Evolutionary conservation across 2,113 vertebrate genomes (phyloP).

Genomic region (Cathartes aura): DNA sequence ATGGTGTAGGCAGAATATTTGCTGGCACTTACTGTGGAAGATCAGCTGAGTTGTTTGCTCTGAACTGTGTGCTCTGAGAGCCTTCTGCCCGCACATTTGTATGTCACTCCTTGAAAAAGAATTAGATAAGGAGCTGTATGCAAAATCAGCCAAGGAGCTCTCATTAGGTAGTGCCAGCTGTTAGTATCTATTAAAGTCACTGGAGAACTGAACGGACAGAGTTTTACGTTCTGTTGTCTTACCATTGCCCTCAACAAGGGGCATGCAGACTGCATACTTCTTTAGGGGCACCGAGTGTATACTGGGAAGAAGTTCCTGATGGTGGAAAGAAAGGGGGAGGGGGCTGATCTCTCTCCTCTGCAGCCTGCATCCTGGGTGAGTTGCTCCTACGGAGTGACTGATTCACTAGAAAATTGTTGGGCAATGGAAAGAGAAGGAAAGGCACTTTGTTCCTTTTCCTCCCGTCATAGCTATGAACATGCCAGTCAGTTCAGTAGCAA

Average conservation of each 20-base stretch:
- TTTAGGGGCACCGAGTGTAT: too few species aligned
- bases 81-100: neutral
- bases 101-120: neutral
- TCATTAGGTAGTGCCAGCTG: neutral
- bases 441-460: neutral
- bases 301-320: neutral
- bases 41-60: neutral
- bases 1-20: neutral
- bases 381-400: neutral
- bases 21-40: neutral
- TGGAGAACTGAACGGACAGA: neutral
- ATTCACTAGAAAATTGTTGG: neutral
- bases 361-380: neutral
- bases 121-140: neutral
- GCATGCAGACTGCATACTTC: neutral
- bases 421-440: neutral
- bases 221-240: neutral
- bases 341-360: neutral
- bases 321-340: neutral
- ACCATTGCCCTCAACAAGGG: neutral
- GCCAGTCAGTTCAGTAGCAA: neutral
- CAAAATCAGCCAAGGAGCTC: neutral
- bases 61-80: neutral
- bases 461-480: neutral
- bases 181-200: neutral